These are phyloP conservation scores for Ptychoptera albimana DNA, from an alignment of 2,888 invertebrate genomes.

Conservation along the genomic window DNA sequence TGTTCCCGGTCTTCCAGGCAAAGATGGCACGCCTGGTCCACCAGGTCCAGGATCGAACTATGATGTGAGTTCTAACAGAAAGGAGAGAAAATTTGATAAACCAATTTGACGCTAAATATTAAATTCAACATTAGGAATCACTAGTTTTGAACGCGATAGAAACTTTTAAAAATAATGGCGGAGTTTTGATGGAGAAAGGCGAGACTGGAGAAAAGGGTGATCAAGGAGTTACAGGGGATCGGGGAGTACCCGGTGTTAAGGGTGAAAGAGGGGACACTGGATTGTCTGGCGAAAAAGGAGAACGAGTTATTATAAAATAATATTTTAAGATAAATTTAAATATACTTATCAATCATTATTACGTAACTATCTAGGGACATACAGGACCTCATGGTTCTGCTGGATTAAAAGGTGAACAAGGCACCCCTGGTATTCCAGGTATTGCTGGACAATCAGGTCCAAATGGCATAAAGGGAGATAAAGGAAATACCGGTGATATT, in stretches of 20 bases:
- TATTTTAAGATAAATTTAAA: neutral
- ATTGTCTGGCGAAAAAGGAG: constrained; percentile 49
- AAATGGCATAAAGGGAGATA: constrained; percentile 47
- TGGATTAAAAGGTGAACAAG: constrained; percentile 42
- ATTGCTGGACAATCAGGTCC: constrained; percentile 40
- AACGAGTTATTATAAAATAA: constrained; percentile 18
- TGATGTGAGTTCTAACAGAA: constrained; percentile 40
- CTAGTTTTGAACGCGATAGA: constrained; percentile 36
- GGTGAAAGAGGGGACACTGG: constrained; percentile 40
- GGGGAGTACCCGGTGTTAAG: constrained; percentile 58
- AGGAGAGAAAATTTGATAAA: neutral
- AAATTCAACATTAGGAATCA: constrained; percentile 34
- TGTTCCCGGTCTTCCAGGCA: constrained; percentile 45
- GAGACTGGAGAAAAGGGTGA: constrained; percentile 38
- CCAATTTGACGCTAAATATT: neutral
- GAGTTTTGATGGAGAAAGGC: too few relatives aligned
- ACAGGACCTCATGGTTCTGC: constrained; percentile 25
- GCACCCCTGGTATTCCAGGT: constrained; percentile 44
- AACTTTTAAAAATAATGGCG: too few relatives aligned
- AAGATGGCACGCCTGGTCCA: constrained; percentile 52
- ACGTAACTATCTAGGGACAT: constrained; percentile 21
- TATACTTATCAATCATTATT: neutral
- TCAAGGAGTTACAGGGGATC: constrained; percentile 39
- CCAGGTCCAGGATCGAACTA: constrained; percentile 54
- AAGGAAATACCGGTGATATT: constrained; percentile 38